Conservation (phyloP, 2,888 invertebrate genomes). For the Hydriomena furcata region DNA sequence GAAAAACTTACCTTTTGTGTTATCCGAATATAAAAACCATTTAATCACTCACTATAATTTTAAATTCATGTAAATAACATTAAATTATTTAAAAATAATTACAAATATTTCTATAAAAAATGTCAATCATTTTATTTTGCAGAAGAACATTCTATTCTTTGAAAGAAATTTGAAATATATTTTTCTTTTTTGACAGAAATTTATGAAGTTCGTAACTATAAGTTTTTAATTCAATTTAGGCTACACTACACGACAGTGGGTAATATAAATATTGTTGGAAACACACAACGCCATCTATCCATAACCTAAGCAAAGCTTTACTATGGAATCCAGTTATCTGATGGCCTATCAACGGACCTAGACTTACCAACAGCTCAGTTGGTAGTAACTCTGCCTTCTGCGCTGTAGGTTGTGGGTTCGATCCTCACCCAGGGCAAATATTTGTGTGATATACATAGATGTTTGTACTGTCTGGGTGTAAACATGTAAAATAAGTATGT, state of each 20-base stretch:
- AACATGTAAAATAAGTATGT: too few relatives aligned
- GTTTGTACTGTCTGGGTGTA: too few relatives aligned
- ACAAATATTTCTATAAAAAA: neutral
- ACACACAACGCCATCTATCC: too few relatives aligned
- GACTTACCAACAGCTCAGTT: too few relatives aligned
- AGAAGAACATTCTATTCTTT: neutral
- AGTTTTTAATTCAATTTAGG: neutral
- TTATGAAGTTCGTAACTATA: neutral
- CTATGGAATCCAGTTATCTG: too few relatives aligned
- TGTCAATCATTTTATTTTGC: neutral
- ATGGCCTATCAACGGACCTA: too few relatives aligned
- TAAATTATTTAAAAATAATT: neutral
- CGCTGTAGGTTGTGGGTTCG: too few relatives aligned
- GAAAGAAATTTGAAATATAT: neutral
- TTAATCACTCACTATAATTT: conserved; percentile 5
- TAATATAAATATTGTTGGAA: too few relatives aligned
- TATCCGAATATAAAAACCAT: neutral
- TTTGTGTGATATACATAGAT: too few relatives aligned
- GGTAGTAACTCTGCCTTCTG: too few relatives aligned
- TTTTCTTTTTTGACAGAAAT: neutral
- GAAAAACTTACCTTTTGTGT: conserved; percentile 9
- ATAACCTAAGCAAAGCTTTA: too few relatives aligned
- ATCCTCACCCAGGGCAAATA: too few relatives aligned
- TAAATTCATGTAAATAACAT: neutral
- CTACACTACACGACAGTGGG: neutral